phyloP scores from a whole-genome alignment of 2,113 vertebrate species.

The Vulpes ferrilata region DNA sequence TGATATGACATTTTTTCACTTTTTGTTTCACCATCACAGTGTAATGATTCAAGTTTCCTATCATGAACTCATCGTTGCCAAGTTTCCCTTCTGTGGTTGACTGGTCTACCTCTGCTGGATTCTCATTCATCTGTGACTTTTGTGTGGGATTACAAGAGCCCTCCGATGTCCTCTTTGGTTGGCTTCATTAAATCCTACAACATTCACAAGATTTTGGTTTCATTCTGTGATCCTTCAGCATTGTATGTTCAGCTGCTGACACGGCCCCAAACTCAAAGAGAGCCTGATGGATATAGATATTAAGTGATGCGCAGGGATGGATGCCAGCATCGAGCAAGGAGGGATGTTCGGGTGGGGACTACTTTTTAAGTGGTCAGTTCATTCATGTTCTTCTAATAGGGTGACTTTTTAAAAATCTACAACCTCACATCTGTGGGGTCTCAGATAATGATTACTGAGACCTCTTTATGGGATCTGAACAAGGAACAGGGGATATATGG shows the following conservation, averaged over 20 bases:
- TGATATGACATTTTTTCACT: not conserved
- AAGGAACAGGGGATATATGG: not conserved
- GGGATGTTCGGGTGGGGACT: not conserved
- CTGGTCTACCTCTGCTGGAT: not conserved
- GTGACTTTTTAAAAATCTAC: not conserved
- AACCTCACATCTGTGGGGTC: not conserved
- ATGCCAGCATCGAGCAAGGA: not conserved
- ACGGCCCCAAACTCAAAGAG: not conserved
- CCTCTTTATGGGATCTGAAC: not conserved
- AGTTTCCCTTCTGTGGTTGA: not conserved
- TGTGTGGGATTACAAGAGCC: not conserved
- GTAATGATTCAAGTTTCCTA: not conserved
- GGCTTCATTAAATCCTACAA: not conserved
- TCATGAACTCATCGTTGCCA: not conserved
- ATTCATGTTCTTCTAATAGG: not conserved
- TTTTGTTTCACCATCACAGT: not conserved
- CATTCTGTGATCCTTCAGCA: not conserved
- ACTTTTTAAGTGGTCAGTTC: not conserved
- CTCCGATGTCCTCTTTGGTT: not conserved
- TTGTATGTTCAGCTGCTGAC: too few species aligned
- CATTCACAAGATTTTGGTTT: not conserved
- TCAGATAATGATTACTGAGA: not conserved
- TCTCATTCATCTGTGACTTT: not conserved
- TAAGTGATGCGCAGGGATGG: fast-evolving
- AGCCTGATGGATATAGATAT: fast-evolving